These are phyloP conservation scores for Girardia tigrina DNA, from an alignment of 2,888 invertebrate genomes.

Conservation along the genomic window DNA sequence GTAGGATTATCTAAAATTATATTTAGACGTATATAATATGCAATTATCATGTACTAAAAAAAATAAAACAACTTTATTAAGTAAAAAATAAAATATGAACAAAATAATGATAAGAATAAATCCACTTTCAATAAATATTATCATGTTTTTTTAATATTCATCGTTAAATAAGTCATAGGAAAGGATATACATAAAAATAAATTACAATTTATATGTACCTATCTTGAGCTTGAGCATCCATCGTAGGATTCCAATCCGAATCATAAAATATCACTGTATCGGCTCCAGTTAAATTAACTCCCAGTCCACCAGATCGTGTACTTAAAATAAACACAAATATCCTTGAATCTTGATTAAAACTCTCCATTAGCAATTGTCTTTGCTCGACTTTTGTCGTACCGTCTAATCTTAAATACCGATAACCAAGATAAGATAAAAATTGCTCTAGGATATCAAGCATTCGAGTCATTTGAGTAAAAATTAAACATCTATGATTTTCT, in stretches of 20 bases:
- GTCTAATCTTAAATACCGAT: conserved; percentile 67
- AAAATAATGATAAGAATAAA: too few relatives aligned
- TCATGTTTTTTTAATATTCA: too few relatives aligned
- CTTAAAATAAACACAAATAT: conserved; percentile 95
- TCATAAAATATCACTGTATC: conserved; percentile 99
- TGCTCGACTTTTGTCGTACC: conserved; percentile 88
- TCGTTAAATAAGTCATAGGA: too few relatives aligned
- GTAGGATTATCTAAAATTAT: too few relatives aligned
- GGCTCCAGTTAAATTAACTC: conserved; percentile 92
- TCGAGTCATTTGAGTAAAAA: conserved; percentile 98
- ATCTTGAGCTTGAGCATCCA: conserved; percentile 75
- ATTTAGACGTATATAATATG: too few relatives aligned
- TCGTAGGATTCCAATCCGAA: conserved; percentile 98
- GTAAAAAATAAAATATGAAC: too few relatives aligned
- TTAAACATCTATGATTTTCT: conserved; percentile 74
- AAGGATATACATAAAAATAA: too few relatives aligned
- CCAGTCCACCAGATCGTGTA: conserved; percentile 89
- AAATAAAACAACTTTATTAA: too few relatives aligned
- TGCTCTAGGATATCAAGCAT: conserved; percentile 95
- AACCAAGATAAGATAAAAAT: conserved; percentile 87
- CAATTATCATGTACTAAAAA: too few relatives aligned
- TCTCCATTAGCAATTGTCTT: conserved; percentile 81
- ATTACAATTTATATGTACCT: too few relatives aligned
- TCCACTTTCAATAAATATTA: too few relatives aligned
- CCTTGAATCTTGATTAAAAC: conserved; percentile 82